Evolutionary conservation across 2,113 vertebrate genomes (phyloP).

Genomic region (Pampusana beccarii): DNA sequence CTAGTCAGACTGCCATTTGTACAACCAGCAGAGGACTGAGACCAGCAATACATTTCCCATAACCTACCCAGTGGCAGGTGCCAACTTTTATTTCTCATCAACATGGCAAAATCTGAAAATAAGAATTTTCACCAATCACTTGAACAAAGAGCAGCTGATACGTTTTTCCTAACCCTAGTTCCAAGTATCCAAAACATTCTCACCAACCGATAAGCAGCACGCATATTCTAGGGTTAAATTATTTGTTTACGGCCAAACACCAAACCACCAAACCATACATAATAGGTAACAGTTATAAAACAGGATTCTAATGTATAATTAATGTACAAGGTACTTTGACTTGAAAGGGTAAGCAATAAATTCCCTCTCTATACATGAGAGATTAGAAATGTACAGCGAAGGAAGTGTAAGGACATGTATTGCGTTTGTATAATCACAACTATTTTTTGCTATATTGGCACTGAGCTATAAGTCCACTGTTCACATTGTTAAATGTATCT

Average conservation of each 20-base stretch:
- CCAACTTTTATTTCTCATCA: not conserved
- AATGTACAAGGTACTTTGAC: not conserved
- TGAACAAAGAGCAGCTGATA: not conserved
- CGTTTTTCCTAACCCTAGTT: not conserved
- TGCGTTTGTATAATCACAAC: not conserved
- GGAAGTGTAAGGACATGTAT: not conserved
- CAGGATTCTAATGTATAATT: not conserved
- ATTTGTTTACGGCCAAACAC: not conserved
- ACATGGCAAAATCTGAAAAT: not conserved
- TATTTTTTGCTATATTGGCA: not conserved
- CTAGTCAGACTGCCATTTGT: not conserved
- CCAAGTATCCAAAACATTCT: not conserved
- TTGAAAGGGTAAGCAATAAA: not conserved
- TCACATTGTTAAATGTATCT: not conserved
- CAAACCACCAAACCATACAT: not conserved
- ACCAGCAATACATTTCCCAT: not conserved
- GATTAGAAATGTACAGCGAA: not conserved
- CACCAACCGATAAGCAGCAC: not conserved
- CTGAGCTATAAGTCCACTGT: not conserved
- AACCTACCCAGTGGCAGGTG: not conserved
- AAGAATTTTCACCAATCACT: not conserved
- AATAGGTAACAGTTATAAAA: not conserved
- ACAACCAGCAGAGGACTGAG: fast-evolving
- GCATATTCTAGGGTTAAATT: not conserved
- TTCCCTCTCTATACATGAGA: not conserved